Percentiles rank a stretch among this genome's conserved stretches.
Evolutionary conservation across 1,140 invertebrate species (phyloP).

Genomic region (Colletes latitarsis): DNA sequence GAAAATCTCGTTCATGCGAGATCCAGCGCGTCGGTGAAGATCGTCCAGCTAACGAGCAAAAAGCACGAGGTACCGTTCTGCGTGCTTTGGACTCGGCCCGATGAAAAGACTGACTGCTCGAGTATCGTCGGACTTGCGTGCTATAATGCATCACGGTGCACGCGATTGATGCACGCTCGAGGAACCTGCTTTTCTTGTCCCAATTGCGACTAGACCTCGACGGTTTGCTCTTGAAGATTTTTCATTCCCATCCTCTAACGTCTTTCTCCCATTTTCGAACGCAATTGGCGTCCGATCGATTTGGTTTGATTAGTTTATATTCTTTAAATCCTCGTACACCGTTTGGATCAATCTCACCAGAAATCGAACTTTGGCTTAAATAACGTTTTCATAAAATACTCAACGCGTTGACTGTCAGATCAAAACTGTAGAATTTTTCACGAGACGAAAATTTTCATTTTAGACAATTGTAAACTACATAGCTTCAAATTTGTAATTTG

Average conservation of each 20-base stretch:
- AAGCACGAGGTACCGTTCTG: slow-evolving; percentile 52
- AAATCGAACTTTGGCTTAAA: too few species aligned
- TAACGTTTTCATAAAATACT: too few species aligned
- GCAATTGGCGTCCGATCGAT: too few species aligned
- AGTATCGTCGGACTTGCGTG: slow-evolving; percentile 39
- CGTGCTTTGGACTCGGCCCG: slow-evolving; percentile 38
- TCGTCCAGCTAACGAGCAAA: slow-evolving; percentile 50
- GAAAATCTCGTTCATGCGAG: slow-evolving; percentile 35
- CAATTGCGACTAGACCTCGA: slow-evolving; percentile 39
- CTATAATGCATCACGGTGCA: slow-evolving; percentile 35
- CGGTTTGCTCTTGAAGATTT: background rate
- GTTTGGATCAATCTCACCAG: too few species aligned
- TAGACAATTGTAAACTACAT: too few species aligned
- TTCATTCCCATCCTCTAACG: background rate
- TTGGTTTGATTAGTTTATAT: too few species aligned
- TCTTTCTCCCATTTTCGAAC: background rate
- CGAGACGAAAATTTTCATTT: too few species aligned
- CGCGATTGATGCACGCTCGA: slow-evolving; percentile 46
- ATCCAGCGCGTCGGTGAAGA: slow-evolving; percentile 8
- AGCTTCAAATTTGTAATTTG: too few species aligned
- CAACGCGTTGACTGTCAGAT: too few species aligned
- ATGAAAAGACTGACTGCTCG: slow-evolving; percentile 48
- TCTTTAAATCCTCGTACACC: too few species aligned
- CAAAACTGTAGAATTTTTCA: too few species aligned
- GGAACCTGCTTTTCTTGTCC: slow-evolving; percentile 44